phyloP scores from a whole-genome alignment of 2,113 vertebrate species.

The Engystomops pustulosus region DNA sequence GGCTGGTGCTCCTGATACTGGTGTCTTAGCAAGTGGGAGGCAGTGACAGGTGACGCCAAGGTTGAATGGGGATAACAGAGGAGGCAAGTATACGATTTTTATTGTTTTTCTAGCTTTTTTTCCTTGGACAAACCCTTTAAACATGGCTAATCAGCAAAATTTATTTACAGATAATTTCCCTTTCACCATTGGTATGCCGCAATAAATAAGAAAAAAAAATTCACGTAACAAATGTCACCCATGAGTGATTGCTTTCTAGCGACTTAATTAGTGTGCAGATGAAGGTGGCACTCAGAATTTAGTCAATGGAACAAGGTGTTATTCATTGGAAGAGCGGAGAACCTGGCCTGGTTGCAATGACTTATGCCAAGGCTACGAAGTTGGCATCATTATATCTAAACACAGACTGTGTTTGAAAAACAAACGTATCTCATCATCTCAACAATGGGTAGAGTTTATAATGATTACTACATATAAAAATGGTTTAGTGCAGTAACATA shows the following conservation, averaged over 20 bases:
- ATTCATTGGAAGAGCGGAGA: constrained; percentile 29
- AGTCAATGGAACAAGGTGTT: constrained; percentile 38
- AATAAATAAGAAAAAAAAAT: not conserved
- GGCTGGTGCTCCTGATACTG: too few species aligned
- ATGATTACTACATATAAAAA: constrained; percentile 47
- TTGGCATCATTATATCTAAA: constrained; percentile 48
- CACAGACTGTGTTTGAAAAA: constrained; percentile 54
- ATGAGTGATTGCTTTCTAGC: constrained; percentile 28
- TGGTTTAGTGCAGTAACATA: constrained; percentile 18
- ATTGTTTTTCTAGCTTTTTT: too few species aligned
- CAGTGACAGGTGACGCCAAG: too few species aligned
- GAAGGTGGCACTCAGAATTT: constrained; percentile 20
- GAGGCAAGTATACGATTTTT: too few species aligned
- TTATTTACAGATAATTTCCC: not conserved
- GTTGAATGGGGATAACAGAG: too few species aligned
- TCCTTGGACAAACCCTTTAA: too few species aligned
- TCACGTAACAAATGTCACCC: constrained; percentile 1
- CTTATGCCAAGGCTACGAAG: not conserved
- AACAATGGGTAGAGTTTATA: constrained; percentile 44
- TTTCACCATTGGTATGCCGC: not conserved
- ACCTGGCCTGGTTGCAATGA: constrained; percentile 27
- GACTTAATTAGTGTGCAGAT: constrained; percentile 17
- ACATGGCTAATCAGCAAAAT: too few species aligned
- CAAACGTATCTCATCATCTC: constrained; percentile 9
- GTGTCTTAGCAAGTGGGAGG: too few species aligned